Conservation (phyloP, 2,888 invertebrate species). For the Meteorus colon region DNA sequence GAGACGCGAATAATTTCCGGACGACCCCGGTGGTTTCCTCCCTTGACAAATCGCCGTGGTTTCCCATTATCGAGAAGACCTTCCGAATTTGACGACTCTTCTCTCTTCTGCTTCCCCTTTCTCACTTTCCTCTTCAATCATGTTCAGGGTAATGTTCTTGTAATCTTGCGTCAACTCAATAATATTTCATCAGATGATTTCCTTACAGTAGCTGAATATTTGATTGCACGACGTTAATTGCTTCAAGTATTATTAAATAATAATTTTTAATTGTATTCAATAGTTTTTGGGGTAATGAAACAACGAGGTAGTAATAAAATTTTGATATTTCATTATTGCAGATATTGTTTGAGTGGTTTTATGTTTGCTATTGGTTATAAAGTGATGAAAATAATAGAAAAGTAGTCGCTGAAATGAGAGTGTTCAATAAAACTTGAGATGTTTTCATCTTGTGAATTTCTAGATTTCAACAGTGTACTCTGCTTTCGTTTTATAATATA, state of each 20-base stretch:
- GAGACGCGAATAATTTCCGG: slow-evolving; percentile 71
- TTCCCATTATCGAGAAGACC: slow-evolving; percentile 66
- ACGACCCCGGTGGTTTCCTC: slow-evolving; percentile 68
- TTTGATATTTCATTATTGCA: too few species aligned
- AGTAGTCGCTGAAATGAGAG: not conserved
- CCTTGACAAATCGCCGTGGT: slow-evolving; percentile 72
- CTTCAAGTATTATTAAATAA: not conserved
- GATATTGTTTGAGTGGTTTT: too few species aligned
- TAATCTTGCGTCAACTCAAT: not conserved
- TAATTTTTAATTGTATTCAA: not conserved
- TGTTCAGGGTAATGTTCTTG: not conserved
- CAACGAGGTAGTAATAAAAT: too few species aligned
- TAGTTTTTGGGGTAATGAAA: too few species aligned
- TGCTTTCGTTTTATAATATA: not conserved
- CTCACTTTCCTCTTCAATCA: not conserved
- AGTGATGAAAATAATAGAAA: too few species aligned
- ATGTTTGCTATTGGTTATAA: too few species aligned
- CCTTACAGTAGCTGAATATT: not conserved
- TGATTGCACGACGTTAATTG: not conserved
- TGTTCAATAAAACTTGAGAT: slow-evolving; percentile 20
- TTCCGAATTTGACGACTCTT: slow-evolving; percentile 8
- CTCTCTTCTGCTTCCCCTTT: not conserved
- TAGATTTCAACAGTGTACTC: not conserved
- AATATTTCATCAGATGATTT: not conserved
- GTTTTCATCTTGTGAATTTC: slow-evolving; percentile 1